Evolutionary conservation across 2,888 invertebrate genomes (phyloP).

Genomic region (Harmothoe impar): DNA sequence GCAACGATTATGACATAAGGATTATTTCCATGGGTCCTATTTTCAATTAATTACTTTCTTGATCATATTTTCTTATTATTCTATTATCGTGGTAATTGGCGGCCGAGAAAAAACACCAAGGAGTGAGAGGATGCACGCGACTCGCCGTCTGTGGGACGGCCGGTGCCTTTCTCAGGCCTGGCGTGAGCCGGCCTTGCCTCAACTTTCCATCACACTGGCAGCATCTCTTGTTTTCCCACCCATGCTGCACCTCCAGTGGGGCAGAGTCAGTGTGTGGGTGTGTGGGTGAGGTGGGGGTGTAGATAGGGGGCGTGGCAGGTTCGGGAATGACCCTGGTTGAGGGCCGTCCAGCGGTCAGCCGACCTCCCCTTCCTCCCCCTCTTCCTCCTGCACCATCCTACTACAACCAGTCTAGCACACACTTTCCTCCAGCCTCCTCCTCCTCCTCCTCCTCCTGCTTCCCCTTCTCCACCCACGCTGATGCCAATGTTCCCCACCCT

Average conservation of each 20-base stretch:
- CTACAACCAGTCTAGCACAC: background rate
- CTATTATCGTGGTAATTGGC: conserved; percentile 38
- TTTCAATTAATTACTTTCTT: conserved; percentile 38
- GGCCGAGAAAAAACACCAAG: background rate
- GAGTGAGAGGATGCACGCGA: conserved; percentile 21
- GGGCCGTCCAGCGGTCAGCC: background rate
- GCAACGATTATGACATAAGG: conserved; percentile 2
- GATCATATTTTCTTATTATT: conserved; percentile 38
- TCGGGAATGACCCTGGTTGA: background rate
- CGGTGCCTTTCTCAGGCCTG: conserved; percentile 26
- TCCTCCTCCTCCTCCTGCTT: background rate
- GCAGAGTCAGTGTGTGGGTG: background rate
- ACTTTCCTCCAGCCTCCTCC: conserved; percentile 7
- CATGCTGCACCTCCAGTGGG: background rate
- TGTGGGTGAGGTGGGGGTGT: background rate
- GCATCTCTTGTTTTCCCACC: background rate
- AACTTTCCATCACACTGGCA: background rate
- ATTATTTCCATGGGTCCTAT: background rate
- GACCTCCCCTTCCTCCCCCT: background rate
- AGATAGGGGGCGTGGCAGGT: background rate
- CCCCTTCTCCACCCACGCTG: background rate
- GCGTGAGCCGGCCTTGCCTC: background rate
- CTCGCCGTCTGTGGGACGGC: background rate
- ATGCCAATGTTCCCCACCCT: background rate
- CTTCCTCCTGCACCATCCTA: background rate